Evolutionary conservation across 2,797 vertebrate species (phyloP).

Genomic region (Petrocephalus schoutedeni): DNA sequence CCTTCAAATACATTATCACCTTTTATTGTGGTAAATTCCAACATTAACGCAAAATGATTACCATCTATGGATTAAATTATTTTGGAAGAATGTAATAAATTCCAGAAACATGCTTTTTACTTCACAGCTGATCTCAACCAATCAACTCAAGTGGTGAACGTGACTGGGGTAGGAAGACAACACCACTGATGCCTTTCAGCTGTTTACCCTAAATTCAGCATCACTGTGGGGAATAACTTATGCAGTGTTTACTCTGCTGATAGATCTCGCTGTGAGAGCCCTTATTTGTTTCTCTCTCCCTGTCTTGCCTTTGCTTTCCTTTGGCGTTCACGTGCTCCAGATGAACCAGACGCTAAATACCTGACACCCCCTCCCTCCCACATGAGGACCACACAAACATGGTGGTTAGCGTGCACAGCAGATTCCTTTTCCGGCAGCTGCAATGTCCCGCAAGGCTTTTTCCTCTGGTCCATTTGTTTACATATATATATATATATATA

Average conservation of each 20-base stretch:
- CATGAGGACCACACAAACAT: neutral
- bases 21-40: neutral
- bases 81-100: too few species aligned
- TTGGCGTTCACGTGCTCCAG: neutral
- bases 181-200: neutral
- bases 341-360: constrained; percentile 13
- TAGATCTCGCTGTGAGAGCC: neutral
- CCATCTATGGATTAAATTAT: neutral
- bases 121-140: neutral
- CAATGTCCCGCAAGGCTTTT: neutral
- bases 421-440: neutral
- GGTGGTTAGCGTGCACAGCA: neutral
- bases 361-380: neutral
- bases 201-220: constrained; percentile 7
- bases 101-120: neutral
- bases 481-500: neutral
- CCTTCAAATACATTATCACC: neutral
- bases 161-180: neutral
- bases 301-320: neutral
- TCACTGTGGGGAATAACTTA: neutral
- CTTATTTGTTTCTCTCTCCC: neutral
- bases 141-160: neutral
- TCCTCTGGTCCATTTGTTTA: neutral
- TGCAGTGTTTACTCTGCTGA: neutral
- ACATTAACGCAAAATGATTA: neutral